Percentiles rank a stretch among this genome's conserved stretches.
phyloP scores from a whole-genome alignment of 2,797 vertebrate species.

The Alosa sapidissima region DNA sequence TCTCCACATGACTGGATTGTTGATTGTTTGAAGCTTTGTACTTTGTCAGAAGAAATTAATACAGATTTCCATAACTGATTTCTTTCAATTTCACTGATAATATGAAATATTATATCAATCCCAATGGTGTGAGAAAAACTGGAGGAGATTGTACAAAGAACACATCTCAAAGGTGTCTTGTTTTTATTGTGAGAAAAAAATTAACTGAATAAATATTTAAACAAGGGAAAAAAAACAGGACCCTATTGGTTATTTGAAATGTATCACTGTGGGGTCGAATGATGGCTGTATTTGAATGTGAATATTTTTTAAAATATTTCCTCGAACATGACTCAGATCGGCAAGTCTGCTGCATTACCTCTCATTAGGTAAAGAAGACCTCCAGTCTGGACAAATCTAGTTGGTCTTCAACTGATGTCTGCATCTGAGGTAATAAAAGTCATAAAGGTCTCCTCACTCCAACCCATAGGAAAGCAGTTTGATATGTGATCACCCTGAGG shows the following conservation, averaged over 20 bases:
- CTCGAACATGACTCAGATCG: neutral
- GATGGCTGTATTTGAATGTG: neutral
- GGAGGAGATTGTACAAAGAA: neutral
- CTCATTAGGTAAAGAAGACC: too few species aligned
- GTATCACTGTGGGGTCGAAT: neutral
- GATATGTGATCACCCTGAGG: too few species aligned
- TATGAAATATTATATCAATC: neutral
- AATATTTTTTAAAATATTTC: neutral
- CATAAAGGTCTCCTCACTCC: too few species aligned
- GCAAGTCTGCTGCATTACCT: neutral
- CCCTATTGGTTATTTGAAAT: neutral
- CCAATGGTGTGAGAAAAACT: neutral
- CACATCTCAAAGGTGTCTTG: neutral
- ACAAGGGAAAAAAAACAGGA: neutral
- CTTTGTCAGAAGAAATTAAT: neutral
- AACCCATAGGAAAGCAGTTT: too few species aligned
- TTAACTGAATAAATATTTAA: neutral
- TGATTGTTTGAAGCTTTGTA: neutral
- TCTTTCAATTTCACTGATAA: neutral
- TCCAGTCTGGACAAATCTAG: too few species aligned
- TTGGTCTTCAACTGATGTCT: too few species aligned
- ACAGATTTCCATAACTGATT: neutral
- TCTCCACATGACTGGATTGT: neutral
- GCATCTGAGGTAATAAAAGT: too few species aligned
- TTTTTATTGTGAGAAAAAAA: neutral